Evolutionary conservation across 2,113 vertebrate genomes (phyloP).

Genomic region (Saccopteryx leptura): DNA sequence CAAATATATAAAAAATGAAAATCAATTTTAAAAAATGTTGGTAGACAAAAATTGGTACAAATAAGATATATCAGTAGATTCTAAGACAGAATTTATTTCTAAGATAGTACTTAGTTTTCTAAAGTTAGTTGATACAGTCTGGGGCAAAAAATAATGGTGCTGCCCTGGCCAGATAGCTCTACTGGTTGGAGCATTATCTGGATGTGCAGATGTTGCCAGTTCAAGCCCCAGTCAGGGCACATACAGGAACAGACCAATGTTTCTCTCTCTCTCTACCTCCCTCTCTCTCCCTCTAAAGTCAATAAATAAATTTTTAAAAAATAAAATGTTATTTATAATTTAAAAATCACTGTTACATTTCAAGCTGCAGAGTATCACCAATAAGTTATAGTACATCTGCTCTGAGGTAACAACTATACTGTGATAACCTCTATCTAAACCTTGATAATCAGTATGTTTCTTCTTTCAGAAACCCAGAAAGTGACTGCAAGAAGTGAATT

Average conservation of each 20-base stretch:
- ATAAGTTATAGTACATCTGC: neutral
- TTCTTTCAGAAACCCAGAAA: slow-evolving; percentile 37
- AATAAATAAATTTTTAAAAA: no score
- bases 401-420: neutral
- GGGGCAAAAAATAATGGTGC: neutral
- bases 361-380: neutral
- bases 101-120: neutral
- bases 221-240: no score
- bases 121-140: neutral
- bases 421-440: neutral
- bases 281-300: no score
- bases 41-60: slow-evolving; percentile 42
- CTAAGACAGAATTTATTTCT: slow-evolving; percentile 24
- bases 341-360: neutral
- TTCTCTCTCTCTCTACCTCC: no score
- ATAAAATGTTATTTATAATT: no score
- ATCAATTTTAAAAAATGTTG: neutral
- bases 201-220: no score
- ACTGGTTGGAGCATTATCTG: no score
- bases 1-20: neutral
- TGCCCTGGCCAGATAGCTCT: no score
- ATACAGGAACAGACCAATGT: no score
- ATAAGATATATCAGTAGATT: neutral
- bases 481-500: slow-evolving; percentile 16
- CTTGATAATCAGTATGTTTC: neutral